Conservation (phyloP, 1,140 invertebrate genomes). For the Drosophila lini region DNA sequence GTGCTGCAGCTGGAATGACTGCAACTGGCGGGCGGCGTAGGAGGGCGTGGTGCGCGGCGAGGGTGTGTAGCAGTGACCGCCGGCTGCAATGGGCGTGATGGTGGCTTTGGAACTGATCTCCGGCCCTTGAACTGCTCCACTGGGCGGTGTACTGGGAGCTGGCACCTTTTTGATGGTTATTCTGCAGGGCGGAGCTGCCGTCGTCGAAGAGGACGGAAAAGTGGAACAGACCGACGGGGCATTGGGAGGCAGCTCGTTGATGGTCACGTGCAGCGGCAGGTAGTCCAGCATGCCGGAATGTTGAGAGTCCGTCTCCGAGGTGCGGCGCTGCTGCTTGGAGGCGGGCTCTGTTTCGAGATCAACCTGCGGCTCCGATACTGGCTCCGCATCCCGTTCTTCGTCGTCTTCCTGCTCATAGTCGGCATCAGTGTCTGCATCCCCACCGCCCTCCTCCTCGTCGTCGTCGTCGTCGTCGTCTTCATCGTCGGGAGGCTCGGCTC, state of each 20-base stretch:
- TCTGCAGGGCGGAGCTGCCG: constrained; percentile 47
- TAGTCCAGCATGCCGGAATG: constrained; percentile 71
- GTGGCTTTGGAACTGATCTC: constrained; percentile 71
- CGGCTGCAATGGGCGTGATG: constrained; percentile 60
- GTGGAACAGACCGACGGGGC: constrained; percentile 10
- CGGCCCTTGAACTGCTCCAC: constrained; percentile 13
- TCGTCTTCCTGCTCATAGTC: constrained; percentile 34
- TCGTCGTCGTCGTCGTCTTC: constrained; percentile 30
- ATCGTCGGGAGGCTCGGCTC: constrained; percentile 15
- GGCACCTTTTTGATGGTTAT: constrained; percentile 75
- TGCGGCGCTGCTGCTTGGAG: constrained; percentile 50
- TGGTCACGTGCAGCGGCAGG: constrained; percentile 68
- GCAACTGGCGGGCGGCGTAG: constrained; percentile 36
- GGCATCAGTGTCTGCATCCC: constrained; percentile 10
- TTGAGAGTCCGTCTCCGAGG: constrained; percentile 65
- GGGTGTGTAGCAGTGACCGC: constrained; percentile 25
- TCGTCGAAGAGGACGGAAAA: constrained; percentile 13
- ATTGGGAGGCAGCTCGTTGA: constrained; percentile 57
- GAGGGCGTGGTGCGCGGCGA: constrained; percentile 31
- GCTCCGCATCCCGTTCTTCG: constrained; percentile 12
- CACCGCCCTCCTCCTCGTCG: constrained; percentile 30
- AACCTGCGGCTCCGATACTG: constrained; percentile 14
- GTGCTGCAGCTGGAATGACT: constrained; percentile 57
- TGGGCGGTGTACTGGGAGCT: constrained; percentile 27
- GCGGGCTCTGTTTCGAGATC: constrained; percentile 41